Conservation (phyloP, 2,888 invertebrate genomes). For the Synergus umbraculus region DNA sequence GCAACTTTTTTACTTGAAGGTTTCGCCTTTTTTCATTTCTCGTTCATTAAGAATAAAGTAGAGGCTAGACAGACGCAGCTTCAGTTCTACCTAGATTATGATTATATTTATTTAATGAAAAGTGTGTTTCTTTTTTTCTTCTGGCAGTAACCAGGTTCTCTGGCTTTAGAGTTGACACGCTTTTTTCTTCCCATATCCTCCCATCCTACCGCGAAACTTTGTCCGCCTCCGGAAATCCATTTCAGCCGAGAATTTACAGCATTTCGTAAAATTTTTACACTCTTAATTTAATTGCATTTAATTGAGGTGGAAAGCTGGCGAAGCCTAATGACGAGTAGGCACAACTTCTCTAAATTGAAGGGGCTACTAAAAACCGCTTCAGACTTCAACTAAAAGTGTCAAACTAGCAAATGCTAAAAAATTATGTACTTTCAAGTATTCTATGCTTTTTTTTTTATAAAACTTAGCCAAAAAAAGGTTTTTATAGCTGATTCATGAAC, state of each 20-base stretch:
- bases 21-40: not conserved
- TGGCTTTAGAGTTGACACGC: not conserved
- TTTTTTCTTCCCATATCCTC: constrained; percentile 7
- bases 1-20: not conserved
- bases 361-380: not conserved
- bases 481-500: not conserved
- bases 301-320: constrained; percentile 7
- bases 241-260: not conserved
- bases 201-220: not conserved
- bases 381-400: not conserved
- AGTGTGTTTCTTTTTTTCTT: not conserved
- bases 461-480: not conserved
- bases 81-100: not conserved
- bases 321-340: not conserved
- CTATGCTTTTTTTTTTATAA: too few relatives aligned
- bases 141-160: not conserved
- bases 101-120: not conserved
- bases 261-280: not conserved
- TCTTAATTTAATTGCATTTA: not conserved
- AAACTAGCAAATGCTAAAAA: not conserved
- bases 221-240: not conserved
- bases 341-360: not conserved
- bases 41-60: not conserved
- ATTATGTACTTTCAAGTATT: too few relatives aligned
- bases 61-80: not conserved